A percentile compares a stretch with the other conserved stretches of the same genome.
These are phyloP conservation scores for Podarcis siculus DNA, from an alignment of 2,797 vertebrate species.

Conservation along the genomic window DNA sequence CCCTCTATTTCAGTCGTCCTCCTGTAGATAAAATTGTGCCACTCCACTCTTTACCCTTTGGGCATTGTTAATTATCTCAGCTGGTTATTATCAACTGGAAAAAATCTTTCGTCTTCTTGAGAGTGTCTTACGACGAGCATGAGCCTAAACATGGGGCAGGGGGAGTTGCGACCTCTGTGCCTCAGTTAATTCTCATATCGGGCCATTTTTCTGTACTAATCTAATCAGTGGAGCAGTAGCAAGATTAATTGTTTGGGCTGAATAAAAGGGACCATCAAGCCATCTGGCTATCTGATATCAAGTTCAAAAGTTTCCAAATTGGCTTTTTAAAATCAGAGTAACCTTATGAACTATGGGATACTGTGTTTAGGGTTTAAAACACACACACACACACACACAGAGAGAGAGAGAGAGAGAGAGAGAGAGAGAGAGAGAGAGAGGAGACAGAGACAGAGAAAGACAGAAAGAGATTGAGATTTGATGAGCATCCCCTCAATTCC, in stretches of 20 bases:
- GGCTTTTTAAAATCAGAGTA: background rate
- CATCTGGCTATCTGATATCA: conserved; percentile 6
- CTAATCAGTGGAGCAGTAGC: background rate
- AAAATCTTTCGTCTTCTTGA: conserved; percentile 51
- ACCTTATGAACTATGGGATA: background rate
- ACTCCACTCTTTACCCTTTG: background rate
- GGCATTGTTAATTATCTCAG: conserved; percentile 29
- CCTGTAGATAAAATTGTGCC: background rate
- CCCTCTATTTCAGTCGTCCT: background rate
- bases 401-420: too few species aligned
- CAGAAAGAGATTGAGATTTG: too few species aligned
- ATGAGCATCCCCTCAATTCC: too few species aligned
- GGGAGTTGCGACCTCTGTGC: background rate
- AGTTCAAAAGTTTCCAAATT: background rate
- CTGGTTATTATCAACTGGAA: conserved; percentile 46
- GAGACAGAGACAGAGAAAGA: too few species aligned
- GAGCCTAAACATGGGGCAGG: background rate
- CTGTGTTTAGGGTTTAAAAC: background rate
- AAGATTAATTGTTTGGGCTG: conserved; percentile 14
- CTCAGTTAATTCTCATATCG: conserved; percentile 14
- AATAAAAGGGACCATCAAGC: conserved; percentile 29
- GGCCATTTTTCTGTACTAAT: conserved; percentile 12
- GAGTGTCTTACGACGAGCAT: conserved; percentile 30
- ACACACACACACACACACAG: background rate
- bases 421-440: too few species aligned